Evolutionary conservation across 2,888 invertebrate genomes (phyloP), one percentile per base, ranked within the genome.

Genomic region (Trissolcus japonicus): DNA sequence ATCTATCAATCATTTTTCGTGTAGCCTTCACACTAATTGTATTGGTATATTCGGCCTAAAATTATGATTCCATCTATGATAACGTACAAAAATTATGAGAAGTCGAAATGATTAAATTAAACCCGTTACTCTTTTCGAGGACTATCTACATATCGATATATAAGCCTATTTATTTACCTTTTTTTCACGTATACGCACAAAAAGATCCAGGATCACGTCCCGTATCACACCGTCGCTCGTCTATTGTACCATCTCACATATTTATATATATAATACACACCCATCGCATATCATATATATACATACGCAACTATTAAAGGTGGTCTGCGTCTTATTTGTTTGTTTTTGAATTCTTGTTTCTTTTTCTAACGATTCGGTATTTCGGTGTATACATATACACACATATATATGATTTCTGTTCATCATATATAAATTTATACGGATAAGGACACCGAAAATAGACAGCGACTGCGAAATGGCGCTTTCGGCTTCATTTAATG

Each of bases 1-100:
- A 56, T 29, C 69, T 50, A 61, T 62, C 61, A 51, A 56, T 71
- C 61, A 19, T 76, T 76, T 78, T 78, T 29, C 68, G 63, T 68
- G 57, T 79, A 79, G 66, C 78, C 76, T 76, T 80, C 68, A 61
- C 68, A 68, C 78, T 80, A 77, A 73, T 73, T 78, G 76, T 78
- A 79, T 67, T 69, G 77, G 78, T 78, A 79, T 80, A 78, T 83
- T 76, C 82, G 80, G 82, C 69, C 82, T 86, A 86, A 86, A 86
- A 86, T 85, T 85, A 80, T 81, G 76, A 79, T 80, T 83, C 83
- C 75, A 78, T 82, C 85, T 87, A 87, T 83, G 79, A 82, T 84
- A 87, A 87, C 84, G 87, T 88, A 88, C 84, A 87, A 88, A 87
- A 84, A 76, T 86, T 82, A 86, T 86, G 83, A 83, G 81, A 84